These are phyloP conservation scores for Hassar affinis DNA, from an alignment of 2,113 vertebrate genomes.

Conservation along the genomic window DNA sequence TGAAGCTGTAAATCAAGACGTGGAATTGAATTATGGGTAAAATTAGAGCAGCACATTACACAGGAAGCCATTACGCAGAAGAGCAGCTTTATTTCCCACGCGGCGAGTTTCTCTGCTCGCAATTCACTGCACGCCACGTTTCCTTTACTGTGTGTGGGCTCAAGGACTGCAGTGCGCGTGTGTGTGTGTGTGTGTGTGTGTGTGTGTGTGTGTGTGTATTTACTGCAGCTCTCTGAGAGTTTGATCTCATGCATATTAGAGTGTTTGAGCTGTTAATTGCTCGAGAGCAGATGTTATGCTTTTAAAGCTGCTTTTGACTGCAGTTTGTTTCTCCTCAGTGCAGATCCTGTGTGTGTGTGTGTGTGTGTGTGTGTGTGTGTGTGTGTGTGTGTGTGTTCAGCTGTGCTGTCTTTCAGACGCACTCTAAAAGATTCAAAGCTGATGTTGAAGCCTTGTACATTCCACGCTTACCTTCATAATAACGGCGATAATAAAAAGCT, in stretches of 20 bases:
- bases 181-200: constrained; percentile 2
- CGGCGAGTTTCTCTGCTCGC: constrained; percentile 15
- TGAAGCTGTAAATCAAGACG: constrained; percentile 28
- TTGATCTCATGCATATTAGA: constrained; percentile 34
- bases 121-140: not conserved
- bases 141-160: constrained; percentile 25
- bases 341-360: constrained; percentile 5
- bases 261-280: constrained; percentile 35
- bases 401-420: not conserved
- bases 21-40: constrained; percentile 39
- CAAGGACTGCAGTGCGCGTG: constrained; percentile 18
- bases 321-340: constrained; percentile 3
- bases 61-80: constrained; percentile 37
- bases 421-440: not conserved
- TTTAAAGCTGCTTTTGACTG: constrained; percentile 27
- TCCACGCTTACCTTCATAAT: not conserved
- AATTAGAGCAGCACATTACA: constrained; percentile 33
- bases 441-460: not conserved
- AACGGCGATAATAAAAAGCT: not conserved
- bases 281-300: constrained; percentile 28
- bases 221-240: constrained; percentile 10
- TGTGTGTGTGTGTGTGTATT: constrained; percentile 9
- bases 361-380: constrained; percentile 22
- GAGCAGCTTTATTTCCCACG: constrained; percentile 42
- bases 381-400: not conserved